phyloP scores from a whole-genome alignment of 2,797 vertebrate species.

The Pseudomugil tenellus region DNA sequence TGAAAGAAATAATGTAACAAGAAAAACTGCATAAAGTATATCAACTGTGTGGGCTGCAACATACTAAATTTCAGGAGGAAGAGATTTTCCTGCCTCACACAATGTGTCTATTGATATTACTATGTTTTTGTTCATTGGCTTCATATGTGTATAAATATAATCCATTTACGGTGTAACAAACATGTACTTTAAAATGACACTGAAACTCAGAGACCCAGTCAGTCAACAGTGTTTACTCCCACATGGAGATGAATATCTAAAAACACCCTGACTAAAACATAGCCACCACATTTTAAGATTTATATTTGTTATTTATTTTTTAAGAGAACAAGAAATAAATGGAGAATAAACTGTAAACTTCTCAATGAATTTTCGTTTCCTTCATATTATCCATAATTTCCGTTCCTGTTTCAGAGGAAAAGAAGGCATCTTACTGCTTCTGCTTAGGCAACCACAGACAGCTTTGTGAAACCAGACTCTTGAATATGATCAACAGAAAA shows the following conservation, averaged over 20 bases:
- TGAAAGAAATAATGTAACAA: constrained; percentile 69
- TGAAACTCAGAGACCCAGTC: constrained; percentile 7
- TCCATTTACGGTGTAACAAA: constrained; percentile 22
- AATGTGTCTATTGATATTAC: constrained; percentile 9
- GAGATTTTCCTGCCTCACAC: constrained; percentile 21
- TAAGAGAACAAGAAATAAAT: constrained; percentile 47
- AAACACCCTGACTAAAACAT: constrained; percentile 42
- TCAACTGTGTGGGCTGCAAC: constrained; percentile 19
- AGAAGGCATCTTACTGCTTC: constrained; percentile 45
- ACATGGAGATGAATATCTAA: constrained; percentile 28
- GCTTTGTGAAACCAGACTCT: constrained; percentile 67
- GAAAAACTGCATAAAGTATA: constrained; percentile 33
- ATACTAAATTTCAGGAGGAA: constrained; percentile 24
- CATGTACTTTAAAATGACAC: constrained; percentile 15
- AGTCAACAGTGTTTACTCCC: constrained; percentile 24
- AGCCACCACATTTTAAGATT: constrained; percentile 39
- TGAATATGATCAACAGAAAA: constrained; percentile 70
- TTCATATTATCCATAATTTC: constrained; percentile 59
- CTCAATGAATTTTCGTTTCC: constrained; percentile 65
- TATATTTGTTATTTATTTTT: constrained; percentile 38
- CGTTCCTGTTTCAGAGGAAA: constrained; percentile 32
- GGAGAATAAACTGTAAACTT: constrained; percentile 50
- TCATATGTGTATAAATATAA: constrained; percentile 12
- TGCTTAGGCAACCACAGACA: constrained; percentile 52
- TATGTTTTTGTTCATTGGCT: neutral